Conservation (phyloP, 2,888 invertebrate genomes). For the Epinotia demarniana region DNA sequence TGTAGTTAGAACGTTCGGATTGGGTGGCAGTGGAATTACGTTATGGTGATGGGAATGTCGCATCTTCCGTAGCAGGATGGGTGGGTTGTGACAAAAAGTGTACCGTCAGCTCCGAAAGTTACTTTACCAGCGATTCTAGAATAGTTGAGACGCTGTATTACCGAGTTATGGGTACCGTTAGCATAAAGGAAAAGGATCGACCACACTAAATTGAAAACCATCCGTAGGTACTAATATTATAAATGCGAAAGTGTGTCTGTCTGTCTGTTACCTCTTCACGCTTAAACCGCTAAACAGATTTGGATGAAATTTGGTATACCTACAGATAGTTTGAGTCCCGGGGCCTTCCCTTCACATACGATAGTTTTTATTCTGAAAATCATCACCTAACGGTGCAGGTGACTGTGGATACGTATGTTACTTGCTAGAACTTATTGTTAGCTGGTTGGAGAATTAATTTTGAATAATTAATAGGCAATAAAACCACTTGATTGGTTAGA, state of each 20-base stretch:
- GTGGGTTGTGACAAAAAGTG: neutral
- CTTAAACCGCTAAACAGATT: too few species aligned
- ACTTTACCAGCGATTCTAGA: neutral
- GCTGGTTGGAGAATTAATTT: neutral
- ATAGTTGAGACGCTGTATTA: neutral
- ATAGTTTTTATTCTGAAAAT: too few species aligned
- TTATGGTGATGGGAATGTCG: constrained; percentile 19
- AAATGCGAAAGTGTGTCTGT: too few species aligned
- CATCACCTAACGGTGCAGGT: too few species aligned
- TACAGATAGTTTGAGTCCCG: too few species aligned
- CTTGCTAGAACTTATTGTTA: too few species aligned
- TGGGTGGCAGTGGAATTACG: neutral
- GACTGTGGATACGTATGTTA: too few species aligned
- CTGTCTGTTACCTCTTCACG: too few species aligned
- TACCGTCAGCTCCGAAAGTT: constrained; percentile 13
- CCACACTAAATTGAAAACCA: too few species aligned
- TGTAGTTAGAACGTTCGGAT: neutral
- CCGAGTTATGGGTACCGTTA: neutral
- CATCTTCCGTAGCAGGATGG: constrained; percentile 12
- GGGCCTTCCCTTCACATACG: too few species aligned
- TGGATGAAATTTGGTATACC: too few species aligned
- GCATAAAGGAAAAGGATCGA: neutral
- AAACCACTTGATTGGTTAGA: neutral
- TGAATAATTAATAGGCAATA: neutral
- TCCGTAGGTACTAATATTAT: too few species aligned